These are phyloP conservation scores for Whitmania pigra DNA, from an alignment of 1,140 invertebrate genomes.

Conservation along the genomic window DNA sequence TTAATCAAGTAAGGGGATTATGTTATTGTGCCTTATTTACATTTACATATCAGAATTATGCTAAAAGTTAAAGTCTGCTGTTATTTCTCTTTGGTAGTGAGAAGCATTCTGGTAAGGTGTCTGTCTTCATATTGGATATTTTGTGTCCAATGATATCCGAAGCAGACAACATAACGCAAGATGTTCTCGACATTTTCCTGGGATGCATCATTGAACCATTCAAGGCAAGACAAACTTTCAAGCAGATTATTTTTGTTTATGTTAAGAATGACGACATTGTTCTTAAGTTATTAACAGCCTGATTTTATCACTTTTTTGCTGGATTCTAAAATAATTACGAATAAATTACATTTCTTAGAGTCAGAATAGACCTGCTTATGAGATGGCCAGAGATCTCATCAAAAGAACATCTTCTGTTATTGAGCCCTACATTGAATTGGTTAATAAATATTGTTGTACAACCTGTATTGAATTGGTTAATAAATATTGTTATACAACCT, in stretches of 20 bases:
- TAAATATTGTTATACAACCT: slow-evolving; percentile 50
- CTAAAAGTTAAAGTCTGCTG: not conserved
- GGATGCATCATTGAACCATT: slow-evolving; percentile 90
- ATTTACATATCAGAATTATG: not conserved
- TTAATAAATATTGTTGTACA: slow-evolving; percentile 45
- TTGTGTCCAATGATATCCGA: slow-evolving; percentile 83
- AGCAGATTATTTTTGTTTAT: not conserved
- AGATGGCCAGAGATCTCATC: slow-evolving; percentile 77
- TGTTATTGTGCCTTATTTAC: not conserved
- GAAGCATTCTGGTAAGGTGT: slow-evolving; percentile 87
- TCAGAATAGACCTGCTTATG: slow-evolving; percentile 74
- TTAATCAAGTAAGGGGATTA: slow-evolving; percentile 70
- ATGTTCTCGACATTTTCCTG: slow-evolving; percentile 81
- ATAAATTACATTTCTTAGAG: slow-evolving; percentile 40
- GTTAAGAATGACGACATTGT: not conserved
- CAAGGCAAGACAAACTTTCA: slow-evolving; percentile 48
- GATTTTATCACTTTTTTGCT: not conserved
- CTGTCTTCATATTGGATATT: slow-evolving; percentile 89
- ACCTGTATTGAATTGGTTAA: slow-evolving; percentile 57
- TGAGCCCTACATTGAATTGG: slow-evolving; percentile 83
- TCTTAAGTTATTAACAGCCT: not conserved
- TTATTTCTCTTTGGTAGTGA: slow-evolving; percentile 53
- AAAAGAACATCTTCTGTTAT: slow-evolving; percentile 77
- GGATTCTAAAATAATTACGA: not conserved
- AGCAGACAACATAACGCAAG: slow-evolving; percentile 83